Conservation (phyloP, 2,888 invertebrate genomes). For the Euplagia quadripunctaria region DNA sequence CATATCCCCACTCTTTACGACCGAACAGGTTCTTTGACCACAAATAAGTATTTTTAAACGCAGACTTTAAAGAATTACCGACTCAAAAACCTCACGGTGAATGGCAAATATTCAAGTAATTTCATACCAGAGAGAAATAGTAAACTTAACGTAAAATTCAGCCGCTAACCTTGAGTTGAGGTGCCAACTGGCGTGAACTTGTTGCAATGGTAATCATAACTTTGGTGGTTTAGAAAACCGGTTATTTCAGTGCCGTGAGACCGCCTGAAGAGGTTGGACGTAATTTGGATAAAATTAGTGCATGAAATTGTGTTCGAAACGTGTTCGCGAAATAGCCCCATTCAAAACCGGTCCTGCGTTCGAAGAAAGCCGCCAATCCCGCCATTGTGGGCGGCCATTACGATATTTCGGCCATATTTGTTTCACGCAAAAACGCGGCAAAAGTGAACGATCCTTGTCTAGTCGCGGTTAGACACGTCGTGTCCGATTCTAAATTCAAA, state of each 20-base stretch:
- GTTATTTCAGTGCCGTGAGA: slow-evolving; percentile 79
- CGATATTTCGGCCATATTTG: slow-evolving; percentile 83
- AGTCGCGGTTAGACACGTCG: slow-evolving; percentile 58
- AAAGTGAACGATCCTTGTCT: slow-evolving; percentile 67
- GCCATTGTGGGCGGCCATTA: slow-evolving; percentile 77
- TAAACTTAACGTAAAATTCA: slow-evolving; percentile 68
- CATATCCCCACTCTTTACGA: slow-evolving; percentile 38
- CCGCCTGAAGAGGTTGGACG: slow-evolving; percentile 77
- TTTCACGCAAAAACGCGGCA: slow-evolving; percentile 77
- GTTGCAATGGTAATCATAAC: slow-evolving; percentile 62
- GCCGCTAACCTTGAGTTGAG: slow-evolving; percentile 65
- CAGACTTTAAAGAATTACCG: slow-evolving; percentile 50
- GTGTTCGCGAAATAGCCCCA: slow-evolving; percentile 71
- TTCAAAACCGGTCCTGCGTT: slow-evolving; percentile 73
- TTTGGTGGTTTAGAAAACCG: slow-evolving; percentile 71
- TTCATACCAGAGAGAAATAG: slow-evolving; percentile 63
- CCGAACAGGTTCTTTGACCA: slow-evolving; percentile 52
- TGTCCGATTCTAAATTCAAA: slow-evolving; percentile 60
- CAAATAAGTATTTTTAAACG: slow-evolving; percentile 53
- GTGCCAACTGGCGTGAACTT: slow-evolving; percentile 64
- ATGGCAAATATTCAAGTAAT: slow-evolving; percentile 64
- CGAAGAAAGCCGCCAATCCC: slow-evolving; percentile 74
- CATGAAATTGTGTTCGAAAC: slow-evolving; percentile 65
- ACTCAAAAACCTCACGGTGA: slow-evolving; percentile 57
- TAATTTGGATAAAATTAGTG: slow-evolving; percentile 71